Base-by-base conservation (phyloP, 2,113 vertebrate genomes). In the Grantiella picta region DNA sequence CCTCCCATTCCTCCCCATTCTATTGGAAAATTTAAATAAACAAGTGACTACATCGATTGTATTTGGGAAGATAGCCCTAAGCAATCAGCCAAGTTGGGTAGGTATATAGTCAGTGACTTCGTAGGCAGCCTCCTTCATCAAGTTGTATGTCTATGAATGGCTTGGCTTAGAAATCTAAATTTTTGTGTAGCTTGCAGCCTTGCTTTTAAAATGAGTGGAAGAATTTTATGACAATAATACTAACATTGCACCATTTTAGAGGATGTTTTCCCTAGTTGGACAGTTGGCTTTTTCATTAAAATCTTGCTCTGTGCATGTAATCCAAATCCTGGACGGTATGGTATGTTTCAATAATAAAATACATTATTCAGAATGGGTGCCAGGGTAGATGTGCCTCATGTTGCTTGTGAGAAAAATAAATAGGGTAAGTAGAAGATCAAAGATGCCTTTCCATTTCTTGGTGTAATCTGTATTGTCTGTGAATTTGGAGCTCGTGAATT, bases 1-100 rank as follows among this genome's bases (percentile, higher is more conserved):
- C 2, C 0, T 8, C 16, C 12, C 8, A 2, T 6, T 8, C 11
- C 5, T 11, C 5, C 16, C 2, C 5, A 1, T 27, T 56, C 11
- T 47, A 1, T 25, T 53, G 15, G 5, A 25, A 38, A 85, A 56
- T 2, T n/a, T 14, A 76, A 68, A 42, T 50, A 61, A 29, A 3
- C 10, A 35, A 2, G 17, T 49, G 15, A 23, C 65, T 36, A 11
- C 23, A 16, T 9, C 71, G 27, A 8, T 35, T 2, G 1, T 45
- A 4, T 60, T 64, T 85, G 12, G 47, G 28, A 42, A 61, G 19
- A 36, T 52, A 57, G 16, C 1, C 3, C 8, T 38, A 18, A 76
- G 42, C 60, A 54, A 21, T 75, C 19, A 27, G 31, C 15, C 6
- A 12, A 5, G 25, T n/a, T 28, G 27, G 38, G 14, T 24, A 31